These are phyloP conservation scores for Achatina immaculata DNA, from an alignment of 1,140 invertebrate genomes.

Conservation along the genomic window DNA sequence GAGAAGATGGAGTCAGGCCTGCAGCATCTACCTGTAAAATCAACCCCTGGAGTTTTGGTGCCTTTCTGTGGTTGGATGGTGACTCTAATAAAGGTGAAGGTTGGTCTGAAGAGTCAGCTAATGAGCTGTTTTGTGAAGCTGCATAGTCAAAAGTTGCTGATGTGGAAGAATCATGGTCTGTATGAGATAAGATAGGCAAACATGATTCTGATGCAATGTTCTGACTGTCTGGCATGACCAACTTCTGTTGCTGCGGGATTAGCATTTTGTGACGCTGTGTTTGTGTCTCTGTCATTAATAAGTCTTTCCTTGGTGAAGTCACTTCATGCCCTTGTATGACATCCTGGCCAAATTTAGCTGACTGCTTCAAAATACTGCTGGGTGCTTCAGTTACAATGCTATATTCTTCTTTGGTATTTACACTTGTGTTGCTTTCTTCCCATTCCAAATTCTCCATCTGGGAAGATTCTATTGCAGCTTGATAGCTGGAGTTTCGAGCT, in stretches of 20 bases:
- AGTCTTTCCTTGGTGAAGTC: not conserved
- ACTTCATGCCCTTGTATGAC: not conserved
- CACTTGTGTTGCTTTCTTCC: not conserved
- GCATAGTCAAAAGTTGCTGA: not conserved
- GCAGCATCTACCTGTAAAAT: constrained; percentile 54
- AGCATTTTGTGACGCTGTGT: not conserved
- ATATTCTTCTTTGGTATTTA: not conserved
- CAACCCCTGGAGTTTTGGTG: constrained; percentile 54
- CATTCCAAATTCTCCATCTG: constrained; percentile 10
- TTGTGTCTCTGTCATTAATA: not conserved
- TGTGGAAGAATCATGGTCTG: not conserved
- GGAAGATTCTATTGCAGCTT: constrained; percentile 58
- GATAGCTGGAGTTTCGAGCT: too few relatives aligned
- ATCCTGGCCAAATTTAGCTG: not conserved
- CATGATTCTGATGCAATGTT: not conserved
- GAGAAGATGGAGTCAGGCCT: constrained; percentile 52
- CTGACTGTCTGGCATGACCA: not conserved
- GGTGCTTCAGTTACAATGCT: constrained; percentile 31
- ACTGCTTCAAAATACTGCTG: constrained; percentile 43
- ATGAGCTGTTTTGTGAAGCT: not conserved
- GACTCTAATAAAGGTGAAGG: constrained; percentile 34
- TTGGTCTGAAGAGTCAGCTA: constrained; percentile 2
- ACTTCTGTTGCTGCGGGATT: not conserved
- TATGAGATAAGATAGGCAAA: not conserved
- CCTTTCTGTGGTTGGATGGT: constrained; percentile 40